phyloP scores from a whole-genome alignment of 2,797 vertebrate species.

The Melanogrammus aeglefinus region DNA sequence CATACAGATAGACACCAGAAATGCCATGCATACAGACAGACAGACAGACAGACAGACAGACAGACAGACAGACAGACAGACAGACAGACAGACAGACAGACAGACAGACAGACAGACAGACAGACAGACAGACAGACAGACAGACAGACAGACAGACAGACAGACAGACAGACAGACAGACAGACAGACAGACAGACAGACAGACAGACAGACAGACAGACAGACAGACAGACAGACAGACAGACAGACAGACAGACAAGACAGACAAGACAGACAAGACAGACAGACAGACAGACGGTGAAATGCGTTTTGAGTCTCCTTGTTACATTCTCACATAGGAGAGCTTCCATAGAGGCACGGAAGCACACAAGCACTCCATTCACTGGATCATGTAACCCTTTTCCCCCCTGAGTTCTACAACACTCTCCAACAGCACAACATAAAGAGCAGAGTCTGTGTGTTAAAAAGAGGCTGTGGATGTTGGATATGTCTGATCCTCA shows the following conservation, averaged over 20 bases:
- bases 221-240: neutral
- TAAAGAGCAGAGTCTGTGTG: neutral
- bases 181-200: neutral
- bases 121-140: neutral
- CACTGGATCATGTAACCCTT: neutral
- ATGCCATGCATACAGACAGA: neutral
- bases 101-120: too few relatives aligned
- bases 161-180: neutral
- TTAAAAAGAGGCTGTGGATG: too few relatives aligned
- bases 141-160: neutral
- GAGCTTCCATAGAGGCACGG: neutral
- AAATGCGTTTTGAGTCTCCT: neutral
- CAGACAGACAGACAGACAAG: neutral
- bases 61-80: neutral
- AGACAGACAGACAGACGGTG: neutral
- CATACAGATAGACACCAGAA: neutral
- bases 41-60: neutral
- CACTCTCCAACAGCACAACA: neutral
- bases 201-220: neutral
- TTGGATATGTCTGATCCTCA: neutral
- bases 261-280: neutral
- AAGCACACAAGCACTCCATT: slow-evolving; percentile 9
- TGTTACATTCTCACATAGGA: slow-evolving; percentile 7
- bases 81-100: neutral
- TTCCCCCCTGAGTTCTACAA: neutral